phyloP scores from a whole-genome alignment of 2,888 invertebrate genomes.

The Tinea semifulvella region DNA sequence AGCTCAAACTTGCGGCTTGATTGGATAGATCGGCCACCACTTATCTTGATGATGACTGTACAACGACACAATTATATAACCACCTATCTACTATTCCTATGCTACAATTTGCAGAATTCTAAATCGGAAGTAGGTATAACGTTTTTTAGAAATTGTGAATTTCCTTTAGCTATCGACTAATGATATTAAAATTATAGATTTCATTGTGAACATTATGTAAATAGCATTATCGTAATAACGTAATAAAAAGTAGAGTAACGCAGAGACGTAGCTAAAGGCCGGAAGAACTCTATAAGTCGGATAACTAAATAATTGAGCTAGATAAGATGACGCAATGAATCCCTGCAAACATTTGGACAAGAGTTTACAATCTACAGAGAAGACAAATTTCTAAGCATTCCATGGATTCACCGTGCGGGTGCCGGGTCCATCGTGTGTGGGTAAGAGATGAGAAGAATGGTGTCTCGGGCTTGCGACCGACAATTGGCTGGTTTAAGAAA shows the following conservation, averaged over 20 bases:
- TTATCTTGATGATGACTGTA: too few relatives aligned
- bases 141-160: neutral
- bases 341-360: constrained; percentile 6
- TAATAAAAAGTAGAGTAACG: constrained; percentile 12
- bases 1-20: too few relatives aligned
- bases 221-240: neutral
- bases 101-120: constrained; percentile 3
- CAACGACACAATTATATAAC: constrained; percentile 1
- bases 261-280: constrained; percentile 13
- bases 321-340: constrained; percentile 8
- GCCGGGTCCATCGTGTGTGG: too few relatives aligned
- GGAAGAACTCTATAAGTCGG: constrained; percentile 39
- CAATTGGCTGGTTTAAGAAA: too few relatives aligned
- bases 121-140: neutral
- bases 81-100: too few relatives aligned
- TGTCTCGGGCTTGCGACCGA: too few relatives aligned
- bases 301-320: constrained; percentile 40
- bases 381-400: too few relatives aligned
- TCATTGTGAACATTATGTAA: neutral
- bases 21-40: too few relatives aligned
- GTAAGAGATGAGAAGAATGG: too few relatives aligned
- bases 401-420: too few relatives aligned
- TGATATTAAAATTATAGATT: constrained; percentile 7
- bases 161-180: constrained; percentile 2
- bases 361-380: constrained; percentile 5